Conservation (phyloP, 2,797 vertebrate genomes). For the Xerus rutilus region DNA sequence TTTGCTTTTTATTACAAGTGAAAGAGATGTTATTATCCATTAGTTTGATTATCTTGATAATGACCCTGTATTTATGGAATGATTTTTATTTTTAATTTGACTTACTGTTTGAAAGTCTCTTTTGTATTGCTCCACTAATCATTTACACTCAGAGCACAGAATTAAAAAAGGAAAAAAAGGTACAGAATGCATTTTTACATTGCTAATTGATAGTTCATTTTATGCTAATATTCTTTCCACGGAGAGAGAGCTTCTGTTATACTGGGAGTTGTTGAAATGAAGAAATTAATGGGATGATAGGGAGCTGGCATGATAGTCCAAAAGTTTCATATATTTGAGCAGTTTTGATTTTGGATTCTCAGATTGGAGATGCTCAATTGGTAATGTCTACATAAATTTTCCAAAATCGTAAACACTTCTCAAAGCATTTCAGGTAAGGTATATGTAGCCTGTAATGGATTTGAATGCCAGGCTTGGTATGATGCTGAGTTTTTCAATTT, state of each 20-base stretch:
- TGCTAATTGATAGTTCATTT: background rate
- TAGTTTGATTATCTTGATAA: background rate
- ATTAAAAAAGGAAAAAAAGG: background rate
- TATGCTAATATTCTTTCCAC: background rate
- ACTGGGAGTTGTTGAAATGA: background rate
- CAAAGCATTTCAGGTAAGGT: background rate
- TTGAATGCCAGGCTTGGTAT: background rate
- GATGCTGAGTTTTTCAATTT: background rate
- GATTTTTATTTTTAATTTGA: constrained; percentile 14
- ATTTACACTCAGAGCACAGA: background rate
- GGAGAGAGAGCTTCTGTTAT: constrained; percentile 14
- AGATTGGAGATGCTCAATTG: background rate
- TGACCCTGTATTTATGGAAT: background rate
- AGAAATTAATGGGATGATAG: background rate
- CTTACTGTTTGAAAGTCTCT: background rate
- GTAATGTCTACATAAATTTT: background rate
- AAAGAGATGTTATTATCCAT: background rate
- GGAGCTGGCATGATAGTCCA: background rate
- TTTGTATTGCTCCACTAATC: background rate
- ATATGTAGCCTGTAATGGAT: background rate
- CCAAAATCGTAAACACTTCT: background rate
- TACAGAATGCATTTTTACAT: background rate
- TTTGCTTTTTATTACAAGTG: constrained; percentile 49
- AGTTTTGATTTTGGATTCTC: background rate
- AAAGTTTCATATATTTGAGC: background rate